Conservation (phyloP, 2,113 vertebrate genomes). For the Dipodomys stephensi region DNA sequence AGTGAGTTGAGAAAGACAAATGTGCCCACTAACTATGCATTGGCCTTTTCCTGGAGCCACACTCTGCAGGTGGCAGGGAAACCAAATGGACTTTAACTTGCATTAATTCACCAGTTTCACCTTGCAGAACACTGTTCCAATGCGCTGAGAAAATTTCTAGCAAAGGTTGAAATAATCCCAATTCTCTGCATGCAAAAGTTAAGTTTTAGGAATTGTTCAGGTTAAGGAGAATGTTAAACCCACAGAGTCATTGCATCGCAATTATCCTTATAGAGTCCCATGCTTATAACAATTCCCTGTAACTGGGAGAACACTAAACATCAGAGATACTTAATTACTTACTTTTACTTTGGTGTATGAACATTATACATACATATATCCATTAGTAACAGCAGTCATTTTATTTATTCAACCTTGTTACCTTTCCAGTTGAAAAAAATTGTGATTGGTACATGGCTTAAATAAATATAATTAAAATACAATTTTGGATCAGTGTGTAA, state of each 20-base stretch:
- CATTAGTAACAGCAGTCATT: slow-evolving; percentile 31
- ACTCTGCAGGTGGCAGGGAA: neutral
- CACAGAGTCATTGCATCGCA: neutral
- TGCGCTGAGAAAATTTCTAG: neutral
- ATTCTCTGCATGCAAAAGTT: slow-evolving; percentile 12
- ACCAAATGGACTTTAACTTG: slow-evolving; percentile 2
- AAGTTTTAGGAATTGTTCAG: slow-evolving; percentile 5
- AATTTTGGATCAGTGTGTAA: neutral
- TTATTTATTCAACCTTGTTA: slow-evolving; percentile 34
- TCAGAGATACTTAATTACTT: neutral
- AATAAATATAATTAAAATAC: slow-evolving; percentile 46
- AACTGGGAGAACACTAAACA: slow-evolving; percentile 14
- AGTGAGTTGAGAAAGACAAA: neutral
- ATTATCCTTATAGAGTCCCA: neutral
- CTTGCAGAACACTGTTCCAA: slow-evolving; percentile 30
- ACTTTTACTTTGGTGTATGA: neutral
- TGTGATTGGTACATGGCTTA: neutral
- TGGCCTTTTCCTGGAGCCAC: neutral
- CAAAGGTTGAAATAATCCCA: neutral
- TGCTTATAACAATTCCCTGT: slow-evolving; percentile 27
- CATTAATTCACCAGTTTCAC: neutral
- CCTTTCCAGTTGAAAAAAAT: slow-evolving; percentile 13
- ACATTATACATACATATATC: neutral
- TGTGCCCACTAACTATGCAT: neutral
- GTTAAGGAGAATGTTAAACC: neutral